These are phyloP conservation scores for Lineus longissimus DNA, from an alignment of 1,140 invertebrate species.

Conservation along the genomic window DNA sequence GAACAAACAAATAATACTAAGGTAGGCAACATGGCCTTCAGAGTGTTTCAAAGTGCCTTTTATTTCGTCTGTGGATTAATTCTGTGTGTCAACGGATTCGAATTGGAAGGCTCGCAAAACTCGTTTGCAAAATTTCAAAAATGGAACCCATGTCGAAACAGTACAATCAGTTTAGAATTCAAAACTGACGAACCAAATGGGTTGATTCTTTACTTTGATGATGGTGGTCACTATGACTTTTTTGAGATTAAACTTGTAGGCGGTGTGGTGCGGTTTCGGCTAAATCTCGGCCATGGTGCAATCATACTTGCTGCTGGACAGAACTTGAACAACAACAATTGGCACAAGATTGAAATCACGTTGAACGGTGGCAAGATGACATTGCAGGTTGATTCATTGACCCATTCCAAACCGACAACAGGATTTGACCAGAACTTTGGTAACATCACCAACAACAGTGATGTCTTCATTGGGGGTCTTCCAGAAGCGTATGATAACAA, in stretches of 20 bases:
- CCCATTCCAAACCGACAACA: conserved; percentile 8
- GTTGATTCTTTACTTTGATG: conserved; percentile 85
- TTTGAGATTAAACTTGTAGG: conserved; percentile 92
- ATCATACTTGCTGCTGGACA: conserved; percentile 25
- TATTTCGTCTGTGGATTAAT: too few species aligned
- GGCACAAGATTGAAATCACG: conserved; percentile 39
- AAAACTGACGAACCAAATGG: conserved; percentile 89
- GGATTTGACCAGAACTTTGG: conserved; percentile 29
- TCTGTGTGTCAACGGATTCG: conserved; percentile 25
- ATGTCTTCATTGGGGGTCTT: conserved; percentile 42
- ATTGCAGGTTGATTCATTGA: conserved; percentile 30
- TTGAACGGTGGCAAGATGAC: conserved; percentile 37
- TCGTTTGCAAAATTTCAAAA: conserved; percentile 86
- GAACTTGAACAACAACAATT: conserved; percentile 34
- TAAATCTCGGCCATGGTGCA: conserved; percentile 49
- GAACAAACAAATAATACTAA: too few species aligned
- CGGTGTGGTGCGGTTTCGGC: conserved; percentile 78
- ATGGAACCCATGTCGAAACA: conserved; percentile 85
- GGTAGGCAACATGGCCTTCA: too few species aligned
- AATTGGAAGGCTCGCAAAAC: conserved; percentile 72
- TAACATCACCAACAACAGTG: conserved; percentile 19
- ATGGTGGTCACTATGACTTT: conserved; percentile 90
- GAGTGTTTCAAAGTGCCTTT: too few species aligned
- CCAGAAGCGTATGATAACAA: conserved; percentile 27
- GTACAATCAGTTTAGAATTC: conserved; percentile 78